Base-by-base conservation (phyloP, 2,888 invertebrate species). In the Euphydryas editha region DNA sequence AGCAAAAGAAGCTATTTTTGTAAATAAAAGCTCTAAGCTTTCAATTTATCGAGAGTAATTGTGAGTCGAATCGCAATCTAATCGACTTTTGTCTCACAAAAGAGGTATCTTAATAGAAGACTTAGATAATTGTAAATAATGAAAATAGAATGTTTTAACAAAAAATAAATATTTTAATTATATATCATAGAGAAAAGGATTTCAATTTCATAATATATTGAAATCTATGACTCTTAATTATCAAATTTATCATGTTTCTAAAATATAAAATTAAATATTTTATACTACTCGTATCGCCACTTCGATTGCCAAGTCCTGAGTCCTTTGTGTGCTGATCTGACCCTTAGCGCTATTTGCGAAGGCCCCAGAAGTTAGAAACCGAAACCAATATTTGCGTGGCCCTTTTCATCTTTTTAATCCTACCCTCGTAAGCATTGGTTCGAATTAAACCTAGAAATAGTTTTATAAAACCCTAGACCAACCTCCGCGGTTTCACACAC, bases 331-430 rank as follows among this genome's bases (percentile, higher is more conserved):
- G 10, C 56, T 44, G 69, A 49, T 70, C 54, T 70, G 54, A 66
- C 65, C 64, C 59, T 67, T 62, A 62, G 62, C 67, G 39, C 55
- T 67, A 64, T 67, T 67, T 69, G 61, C 59, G 17, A 62, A 65
- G 61, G 65, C 20, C 65, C 57, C 62, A 51, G 37, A 67, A 64
- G 63, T 64, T 64, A 51, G 44, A 58, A 54, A 59, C 64, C 44
- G 54, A n/a, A 44, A 60, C 57, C 64, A 68, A 64, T 68, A 64
- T 68, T 68, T 68, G 46, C 57, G 17, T 30, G 58, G 78, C 70
- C 61, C 83, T 80, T 74, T 78, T 77, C 77, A 76, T 79, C 78
- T 84, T 71, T 71, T 65, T 59, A 68, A 85, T 83, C 83, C 81
- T 76, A 81, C 80, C 84, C 78, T 65, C 39, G 54, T 17, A 36